Percentiles rank a stretch among this genome's conserved stretches.
These are phyloP conservation scores for Heliconius ismenius DNA, from an alignment of 2,888 invertebrate species.

Conservation along the genomic window DNA sequence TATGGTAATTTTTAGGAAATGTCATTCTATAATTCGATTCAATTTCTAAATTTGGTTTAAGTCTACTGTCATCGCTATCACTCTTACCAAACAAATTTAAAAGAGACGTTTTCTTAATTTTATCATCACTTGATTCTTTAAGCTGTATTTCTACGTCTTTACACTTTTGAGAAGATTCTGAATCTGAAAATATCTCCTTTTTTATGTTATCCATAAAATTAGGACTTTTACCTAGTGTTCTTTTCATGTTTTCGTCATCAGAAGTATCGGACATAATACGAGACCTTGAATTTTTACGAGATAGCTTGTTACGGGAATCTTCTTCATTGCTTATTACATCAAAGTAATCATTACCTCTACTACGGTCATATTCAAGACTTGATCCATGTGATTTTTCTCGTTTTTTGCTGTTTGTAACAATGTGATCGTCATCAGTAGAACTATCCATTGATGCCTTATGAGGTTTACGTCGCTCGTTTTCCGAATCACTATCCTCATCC, in stretches of 20 bases:
- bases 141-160: slow-evolving; percentile 53
- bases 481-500: slow-evolving; percentile 92
- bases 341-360: slow-evolving; percentile 76
- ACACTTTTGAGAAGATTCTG: slow-evolving; percentile 56
- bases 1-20: slow-evolving; percentile 59
- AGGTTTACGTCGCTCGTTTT: slow-evolving; percentile 72
- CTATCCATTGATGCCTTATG: slow-evolving; percentile 76
- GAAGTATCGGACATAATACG: slow-evolving; percentile 90
- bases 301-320: slow-evolving; percentile 80
- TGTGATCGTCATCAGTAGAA: slow-evolving; percentile 80
- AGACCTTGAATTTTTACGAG: slow-evolving; percentile 86
- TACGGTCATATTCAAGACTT: slow-evolving; percentile 64
- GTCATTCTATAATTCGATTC: slow-evolving; percentile 64
- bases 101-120: slow-evolving; percentile 67
- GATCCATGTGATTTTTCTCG: slow-evolving; percentile 71
- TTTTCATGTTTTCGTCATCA: slow-evolving; percentile 84
- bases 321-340: slow-evolving; percentile 77
- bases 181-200: slow-evolving; percentile 81
- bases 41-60: slow-evolving; percentile 65
- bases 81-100: slow-evolving; percentile 74
- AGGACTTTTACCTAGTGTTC: slow-evolving; percentile 72
- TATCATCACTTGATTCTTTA: slow-evolving; percentile 59
- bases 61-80: slow-evolving; percentile 74
- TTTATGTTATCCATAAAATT: slow-evolving; percentile 73
- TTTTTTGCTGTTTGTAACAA: slow-evolving; percentile 69